A percentile compares a stretch with the other conserved stretches of the same genome.
Evolutionary conservation across 2,888 invertebrate genomes (phyloP).

Genomic region (Periphyllus acericola): DNA sequence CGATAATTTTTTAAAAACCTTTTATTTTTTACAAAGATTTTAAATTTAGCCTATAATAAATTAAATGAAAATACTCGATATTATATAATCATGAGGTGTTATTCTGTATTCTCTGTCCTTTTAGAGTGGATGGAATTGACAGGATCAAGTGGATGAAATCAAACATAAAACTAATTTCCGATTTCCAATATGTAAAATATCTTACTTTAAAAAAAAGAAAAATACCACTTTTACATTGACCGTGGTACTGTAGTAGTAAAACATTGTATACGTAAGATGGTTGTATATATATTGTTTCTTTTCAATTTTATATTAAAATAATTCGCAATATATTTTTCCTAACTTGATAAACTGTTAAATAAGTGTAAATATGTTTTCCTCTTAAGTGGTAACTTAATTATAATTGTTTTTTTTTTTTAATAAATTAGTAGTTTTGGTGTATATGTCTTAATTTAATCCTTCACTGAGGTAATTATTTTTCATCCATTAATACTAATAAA

Average conservation of each 20-base stretch:
- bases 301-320: background rate
- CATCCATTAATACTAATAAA: slow-evolving; percentile 18
- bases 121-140: background rate
- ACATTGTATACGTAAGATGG: background rate
- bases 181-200: slow-evolving; percentile 1
- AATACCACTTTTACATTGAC: background rate
- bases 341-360: background rate
- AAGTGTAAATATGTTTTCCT: background rate
- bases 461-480: background rate
- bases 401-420: too few relatives aligned
- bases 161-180: background rate
- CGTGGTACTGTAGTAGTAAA: background rate
- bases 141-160: too few relatives aligned
- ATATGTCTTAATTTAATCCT: background rate
- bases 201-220: background rate
- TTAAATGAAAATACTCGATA: background rate
- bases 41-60: too few relatives aligned
- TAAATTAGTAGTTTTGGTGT: background rate
- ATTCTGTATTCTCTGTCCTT: background rate
- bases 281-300: background rate
- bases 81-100: background rate
- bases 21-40: background rate
- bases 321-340: background rate
- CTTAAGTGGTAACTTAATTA: background rate
- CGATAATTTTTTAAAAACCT: background rate